phyloP scores from a whole-genome alignment of 2,888 invertebrate genomes.

The Icerya purchasi region DNA sequence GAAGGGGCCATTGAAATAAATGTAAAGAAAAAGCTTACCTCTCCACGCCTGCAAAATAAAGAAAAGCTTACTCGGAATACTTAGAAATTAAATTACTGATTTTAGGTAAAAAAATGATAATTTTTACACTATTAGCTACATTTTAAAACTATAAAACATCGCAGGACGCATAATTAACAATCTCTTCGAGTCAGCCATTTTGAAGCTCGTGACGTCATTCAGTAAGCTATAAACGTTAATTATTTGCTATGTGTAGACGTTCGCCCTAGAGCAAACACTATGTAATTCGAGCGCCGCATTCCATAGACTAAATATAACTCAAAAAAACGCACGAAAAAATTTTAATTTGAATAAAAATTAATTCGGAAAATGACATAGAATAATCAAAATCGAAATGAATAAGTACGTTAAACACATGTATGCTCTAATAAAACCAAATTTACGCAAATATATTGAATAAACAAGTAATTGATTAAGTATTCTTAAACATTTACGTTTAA shows the following conservation, averaged over 20 bases:
- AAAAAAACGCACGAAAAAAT: too few relatives aligned
- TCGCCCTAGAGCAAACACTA: too few relatives aligned
- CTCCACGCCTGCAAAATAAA: not conserved
- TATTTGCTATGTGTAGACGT: not conserved
- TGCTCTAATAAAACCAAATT: too few relatives aligned
- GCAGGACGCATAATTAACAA: not conserved
- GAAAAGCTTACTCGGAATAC: not conserved
- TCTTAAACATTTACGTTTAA: too few relatives aligned
- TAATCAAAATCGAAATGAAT: too few relatives aligned
- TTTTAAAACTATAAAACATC: not conserved
- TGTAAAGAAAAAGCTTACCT: not conserved
- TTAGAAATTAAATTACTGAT: not conserved
- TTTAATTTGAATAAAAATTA: too few relatives aligned
- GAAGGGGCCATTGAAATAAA: conserved; percentile 10
- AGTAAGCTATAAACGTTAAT: not conserved
- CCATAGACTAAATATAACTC: too few relatives aligned
- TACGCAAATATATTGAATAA: too few relatives aligned
- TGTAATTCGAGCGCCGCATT: too few relatives aligned
- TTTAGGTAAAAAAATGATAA: not conserved
- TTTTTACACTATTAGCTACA: not conserved
- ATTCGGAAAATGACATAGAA: too few relatives aligned
- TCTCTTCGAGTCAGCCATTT: not conserved
- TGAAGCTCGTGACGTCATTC: not conserved
- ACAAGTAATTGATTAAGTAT: too few relatives aligned
- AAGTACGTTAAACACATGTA: too few relatives aligned